Conservation (phyloP, 2,888 invertebrate species). For the Eremobia ochroleuca region DNA sequence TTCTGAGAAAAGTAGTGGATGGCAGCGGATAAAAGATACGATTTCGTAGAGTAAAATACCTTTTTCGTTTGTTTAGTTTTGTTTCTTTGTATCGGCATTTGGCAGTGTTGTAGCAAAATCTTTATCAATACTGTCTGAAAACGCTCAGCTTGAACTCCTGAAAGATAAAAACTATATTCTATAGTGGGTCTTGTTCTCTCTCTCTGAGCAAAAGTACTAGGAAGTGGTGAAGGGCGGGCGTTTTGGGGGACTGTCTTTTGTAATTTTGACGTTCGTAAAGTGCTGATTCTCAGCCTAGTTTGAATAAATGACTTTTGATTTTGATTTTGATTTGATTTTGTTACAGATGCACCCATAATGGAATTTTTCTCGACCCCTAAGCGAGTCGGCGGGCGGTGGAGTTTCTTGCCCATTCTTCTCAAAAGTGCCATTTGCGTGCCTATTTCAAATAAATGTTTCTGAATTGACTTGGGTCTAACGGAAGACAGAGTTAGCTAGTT, state of each 20-base stretch:
- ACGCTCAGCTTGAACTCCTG: too few species aligned
- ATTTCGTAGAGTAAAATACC: neutral
- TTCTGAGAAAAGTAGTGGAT: constrained; percentile 3
- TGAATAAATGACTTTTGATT: too few species aligned
- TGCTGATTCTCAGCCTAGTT: too few species aligned
- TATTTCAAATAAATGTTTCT: neutral
- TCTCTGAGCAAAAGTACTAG: too few species aligned
- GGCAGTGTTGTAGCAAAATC: neutral
- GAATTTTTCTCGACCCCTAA: too few species aligned
- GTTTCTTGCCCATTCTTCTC: neutral
- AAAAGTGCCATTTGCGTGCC: neutral
- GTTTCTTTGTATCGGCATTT: constrained; percentile 6
- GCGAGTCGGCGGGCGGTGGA: neutral
- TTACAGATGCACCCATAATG: neutral
- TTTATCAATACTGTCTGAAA: neutral
- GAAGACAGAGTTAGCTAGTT: neutral
- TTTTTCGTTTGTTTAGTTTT: constrained; percentile 5
- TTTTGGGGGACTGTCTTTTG: too few species aligned
- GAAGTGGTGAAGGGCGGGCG: too few species aligned
- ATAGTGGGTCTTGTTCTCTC: neutral
- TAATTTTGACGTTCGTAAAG: too few species aligned
- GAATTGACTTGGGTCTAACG: neutral
- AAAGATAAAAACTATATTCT: neutral
- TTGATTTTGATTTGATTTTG: too few species aligned
- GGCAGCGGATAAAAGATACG: neutral